These are phyloP conservation scores for Anarrhichthys ocellatus DNA, from an alignment of 2,113 vertebrate species.

Conservation along the genomic window DNA sequence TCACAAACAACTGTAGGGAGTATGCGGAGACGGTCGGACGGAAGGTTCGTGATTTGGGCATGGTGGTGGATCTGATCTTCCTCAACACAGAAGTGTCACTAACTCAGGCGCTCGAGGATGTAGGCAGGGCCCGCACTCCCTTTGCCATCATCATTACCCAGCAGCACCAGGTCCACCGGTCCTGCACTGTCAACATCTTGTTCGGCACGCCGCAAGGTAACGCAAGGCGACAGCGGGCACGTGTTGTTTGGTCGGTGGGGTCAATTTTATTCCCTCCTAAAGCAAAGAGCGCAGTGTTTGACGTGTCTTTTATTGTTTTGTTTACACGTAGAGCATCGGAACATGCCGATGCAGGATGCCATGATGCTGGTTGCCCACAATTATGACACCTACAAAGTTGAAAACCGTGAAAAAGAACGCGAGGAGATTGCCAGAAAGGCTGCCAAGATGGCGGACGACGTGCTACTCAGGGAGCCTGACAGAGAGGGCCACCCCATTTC, in stretches of 20 bases:
- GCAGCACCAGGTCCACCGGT: constrained; percentile 97
- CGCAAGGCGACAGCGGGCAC: fast-evolving
- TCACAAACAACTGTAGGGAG: constrained; percentile 84
- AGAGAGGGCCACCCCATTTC: constrained; percentile 83
- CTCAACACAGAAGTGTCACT: constrained; percentile 98
- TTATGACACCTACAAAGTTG: constrained; percentile 92
- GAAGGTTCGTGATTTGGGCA: constrained; percentile 95
- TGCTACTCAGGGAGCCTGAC: constrained; percentile 91
- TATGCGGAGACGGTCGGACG: constrained; percentile 98
- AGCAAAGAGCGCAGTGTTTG: neutral
- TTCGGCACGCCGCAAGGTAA: constrained; percentile 98
- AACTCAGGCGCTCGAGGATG: constrained; percentile 95
- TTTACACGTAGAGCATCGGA: constrained; percentile 89
- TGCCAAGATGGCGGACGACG: constrained; percentile 97
- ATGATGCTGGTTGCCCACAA: constrained; percentile 96
- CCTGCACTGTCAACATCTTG: constrained; percentile 98
- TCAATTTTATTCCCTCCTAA: no score
- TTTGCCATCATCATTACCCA: constrained; percentile 98
- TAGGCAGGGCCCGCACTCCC: constrained; percentile 94
- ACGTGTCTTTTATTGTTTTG: neutral
- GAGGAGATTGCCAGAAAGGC: constrained; percentile 95
- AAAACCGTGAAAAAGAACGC: constrained; percentile 93
- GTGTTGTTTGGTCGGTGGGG: neutral
- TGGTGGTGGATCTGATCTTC: constrained; percentile 99
- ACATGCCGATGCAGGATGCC: constrained; percentile 98